Evolutionary conservation across 2,888 invertebrate genomes (phyloP).

Genomic region (Theretra japonica): DNA sequence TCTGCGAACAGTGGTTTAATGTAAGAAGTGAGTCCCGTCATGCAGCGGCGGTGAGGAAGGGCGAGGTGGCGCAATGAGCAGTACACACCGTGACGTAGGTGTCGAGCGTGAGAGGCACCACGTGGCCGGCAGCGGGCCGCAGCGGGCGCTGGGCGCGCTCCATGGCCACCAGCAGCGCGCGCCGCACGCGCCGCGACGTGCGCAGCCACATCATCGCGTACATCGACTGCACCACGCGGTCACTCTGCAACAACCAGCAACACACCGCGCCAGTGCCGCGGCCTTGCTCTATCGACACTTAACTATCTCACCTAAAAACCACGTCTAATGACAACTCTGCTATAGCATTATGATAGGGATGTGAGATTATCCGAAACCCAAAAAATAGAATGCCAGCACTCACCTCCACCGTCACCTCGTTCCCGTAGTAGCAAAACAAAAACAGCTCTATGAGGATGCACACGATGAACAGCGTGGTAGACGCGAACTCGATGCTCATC

Average conservation of each 20-base stretch:
- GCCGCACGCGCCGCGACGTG: slow-evolving; percentile 50
- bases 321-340: no score
- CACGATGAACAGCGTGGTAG: slow-evolving; percentile 79
- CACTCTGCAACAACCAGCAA: slow-evolving; percentile 62
- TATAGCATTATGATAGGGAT: no score
- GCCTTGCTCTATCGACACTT: no score
- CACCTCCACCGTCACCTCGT: slow-evolving; percentile 83
- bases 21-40: neutral
- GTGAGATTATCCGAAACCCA: neutral
- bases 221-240: slow-evolving; percentile 64
- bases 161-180: slow-evolving; percentile 74
- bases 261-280: neutral
- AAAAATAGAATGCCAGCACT: neutral
- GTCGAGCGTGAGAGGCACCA: slow-evolving; percentile 79
- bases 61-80: neutral
- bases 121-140: slow-evolving; percentile 74
- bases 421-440: slow-evolving; percentile 85
- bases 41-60: neutral
- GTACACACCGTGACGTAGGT: slow-evolving; percentile 74
- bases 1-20: slow-evolving; percentile 50
- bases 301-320: no score
- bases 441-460: slow-evolving; percentile 84
- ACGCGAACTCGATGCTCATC: slow-evolving; percentile 76
- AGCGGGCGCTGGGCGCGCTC: slow-evolving; percentile 75
- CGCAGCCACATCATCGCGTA: slow-evolving; percentile 70